phyloP scores from a whole-genome alignment of 2,113 vertebrate genomes.

The Girardinichthys multiradiatus region DNA sequence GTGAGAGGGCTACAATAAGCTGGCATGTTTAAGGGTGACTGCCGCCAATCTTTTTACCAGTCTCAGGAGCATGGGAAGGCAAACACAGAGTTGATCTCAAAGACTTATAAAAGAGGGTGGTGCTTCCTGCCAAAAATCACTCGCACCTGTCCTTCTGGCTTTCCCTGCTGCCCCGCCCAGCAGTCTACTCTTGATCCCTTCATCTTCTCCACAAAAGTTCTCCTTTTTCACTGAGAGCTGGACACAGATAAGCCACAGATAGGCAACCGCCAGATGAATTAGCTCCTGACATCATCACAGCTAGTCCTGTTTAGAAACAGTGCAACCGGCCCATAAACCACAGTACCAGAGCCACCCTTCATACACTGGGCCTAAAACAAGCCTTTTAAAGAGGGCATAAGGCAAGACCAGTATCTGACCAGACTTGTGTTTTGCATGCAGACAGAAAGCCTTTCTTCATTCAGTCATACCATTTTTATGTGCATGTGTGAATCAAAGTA shows the following conservation, averaged over 20 bases:
- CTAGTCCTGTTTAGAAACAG: conserved; percentile 55
- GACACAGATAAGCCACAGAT: conserved; percentile 14
- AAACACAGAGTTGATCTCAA: conserved; percentile 79
- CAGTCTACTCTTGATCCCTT: conserved; percentile 44
- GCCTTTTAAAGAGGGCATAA: conserved; percentile 46
- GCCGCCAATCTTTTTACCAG: conserved; percentile 60
- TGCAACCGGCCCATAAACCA: conserved; percentile 47
- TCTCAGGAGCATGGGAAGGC: conserved; percentile 80
- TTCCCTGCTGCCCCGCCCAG: conserved; percentile 54
- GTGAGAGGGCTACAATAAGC: conserved; percentile 53
- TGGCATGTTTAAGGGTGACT: conserved; percentile 50
- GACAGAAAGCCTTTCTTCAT: conserved; percentile 62
- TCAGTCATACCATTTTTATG: conserved; percentile 29
- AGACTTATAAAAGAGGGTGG: conserved; percentile 62
- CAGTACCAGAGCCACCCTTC: conserved; percentile 58
- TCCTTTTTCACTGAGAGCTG: conserved; percentile 36
- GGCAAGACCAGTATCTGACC: conserved; percentile 61
- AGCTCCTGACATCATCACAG: conserved; percentile 67
- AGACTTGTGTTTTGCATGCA: conserved; percentile 65
- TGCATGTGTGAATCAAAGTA: conserved; percentile 32
- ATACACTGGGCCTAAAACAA: conserved; percentile 36
- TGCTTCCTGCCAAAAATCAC: conserved; percentile 74
- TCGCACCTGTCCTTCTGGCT: conserved; percentile 77
- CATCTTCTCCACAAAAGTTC: conserved; percentile 47
- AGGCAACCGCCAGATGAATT: conserved; percentile 71